Evolutionary conservation across 2,113 vertebrate species (phyloP).

Genomic region (Pachycephala philippinensis): DNA sequence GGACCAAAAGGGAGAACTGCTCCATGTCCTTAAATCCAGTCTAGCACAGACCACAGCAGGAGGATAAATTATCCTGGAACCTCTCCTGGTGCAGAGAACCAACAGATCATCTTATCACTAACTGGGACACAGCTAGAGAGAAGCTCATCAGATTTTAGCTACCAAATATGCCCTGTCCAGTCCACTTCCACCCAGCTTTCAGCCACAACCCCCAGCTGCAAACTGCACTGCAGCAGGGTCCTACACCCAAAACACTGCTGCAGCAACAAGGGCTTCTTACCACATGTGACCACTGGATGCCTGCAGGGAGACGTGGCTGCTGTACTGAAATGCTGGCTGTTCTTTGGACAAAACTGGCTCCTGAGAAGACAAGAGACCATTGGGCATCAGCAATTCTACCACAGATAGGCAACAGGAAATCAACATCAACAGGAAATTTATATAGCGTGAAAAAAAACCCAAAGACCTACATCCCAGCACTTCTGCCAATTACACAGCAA

Average conservation of each 20-base stretch:
- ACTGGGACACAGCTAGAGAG: not conserved
- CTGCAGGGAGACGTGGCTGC: constrained; percentile 96
- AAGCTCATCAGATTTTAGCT: not conserved
- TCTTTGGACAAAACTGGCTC: constrained; percentile 97
- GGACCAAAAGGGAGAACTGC: not conserved
- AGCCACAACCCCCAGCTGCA: not conserved
- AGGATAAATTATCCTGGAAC: not conserved
- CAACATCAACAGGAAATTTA: not conserved
- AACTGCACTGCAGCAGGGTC: not conserved
- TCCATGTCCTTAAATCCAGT: not conserved
- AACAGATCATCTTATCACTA: not conserved
- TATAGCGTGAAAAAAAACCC: accelerated
- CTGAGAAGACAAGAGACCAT: constrained; percentile 62
- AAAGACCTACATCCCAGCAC: not conserved
- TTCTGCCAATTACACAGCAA: not conserved
- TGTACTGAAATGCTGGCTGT: constrained; percentile 97
- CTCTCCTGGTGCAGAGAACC: not conserved
- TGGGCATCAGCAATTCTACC: not conserved
- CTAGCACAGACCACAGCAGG: not conserved
- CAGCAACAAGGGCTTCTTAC: constrained; percentile 70
- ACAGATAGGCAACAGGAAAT: not conserved
- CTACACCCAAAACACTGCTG: not conserved
- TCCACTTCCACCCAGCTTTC: not conserved
- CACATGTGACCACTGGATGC: constrained; percentile 98
- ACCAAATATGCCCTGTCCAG: not conserved